Base-by-base conservation (phyloP, 2,888 invertebrate genomes). In the Yponomeuta plumbellus region DNA sequence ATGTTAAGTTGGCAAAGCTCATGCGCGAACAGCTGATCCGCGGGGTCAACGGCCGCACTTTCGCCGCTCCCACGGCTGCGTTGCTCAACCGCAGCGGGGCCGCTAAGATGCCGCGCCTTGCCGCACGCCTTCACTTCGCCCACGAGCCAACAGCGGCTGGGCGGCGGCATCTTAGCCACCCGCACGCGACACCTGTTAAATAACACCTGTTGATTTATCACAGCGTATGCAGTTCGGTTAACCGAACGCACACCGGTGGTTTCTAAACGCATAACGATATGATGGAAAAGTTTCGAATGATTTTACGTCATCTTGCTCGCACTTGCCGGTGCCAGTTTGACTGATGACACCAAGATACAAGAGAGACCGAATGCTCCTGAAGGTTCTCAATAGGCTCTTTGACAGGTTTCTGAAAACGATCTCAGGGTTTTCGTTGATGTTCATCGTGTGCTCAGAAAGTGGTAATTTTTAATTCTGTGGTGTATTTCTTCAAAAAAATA, bases 21-120 rank as follows among this genome's bases (percentile, higher is more conserved):
- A 76, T 76, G 77, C 71, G 81, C 84, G 85, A 89, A 87, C 90
- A 91, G 90, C 90, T 91, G 90, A 89, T 87, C 72, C 81, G 81
- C 71, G 79, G 76, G 88, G 84, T 89, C 85, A 78, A 79, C 80
- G 88, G 83, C 88, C 90, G 83, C 74, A 88, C 89, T 90, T 90
- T 90, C 89, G 88, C 88, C 86, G 82, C 84, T 88, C 86, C 87
- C 88, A 86, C 88, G 72, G 76, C 72, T 73, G 82, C 78, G 76
- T 87, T 84, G 86, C 86, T 84, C 84, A 84, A 87, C 76, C 73
- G 71, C 71, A 69, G 72, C 72, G 73, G 72, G 76, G 74, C 71
- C 77, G 76, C 77, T 80, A 77, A 83, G 79, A 81, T 75, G 75
- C 73, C 76, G 81, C 80, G 77, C 73, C 75, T 17, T 22, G 61